Conservation (phyloP, 2,888 invertebrate genomes). For the Phyllotreta striolata region DNA sequence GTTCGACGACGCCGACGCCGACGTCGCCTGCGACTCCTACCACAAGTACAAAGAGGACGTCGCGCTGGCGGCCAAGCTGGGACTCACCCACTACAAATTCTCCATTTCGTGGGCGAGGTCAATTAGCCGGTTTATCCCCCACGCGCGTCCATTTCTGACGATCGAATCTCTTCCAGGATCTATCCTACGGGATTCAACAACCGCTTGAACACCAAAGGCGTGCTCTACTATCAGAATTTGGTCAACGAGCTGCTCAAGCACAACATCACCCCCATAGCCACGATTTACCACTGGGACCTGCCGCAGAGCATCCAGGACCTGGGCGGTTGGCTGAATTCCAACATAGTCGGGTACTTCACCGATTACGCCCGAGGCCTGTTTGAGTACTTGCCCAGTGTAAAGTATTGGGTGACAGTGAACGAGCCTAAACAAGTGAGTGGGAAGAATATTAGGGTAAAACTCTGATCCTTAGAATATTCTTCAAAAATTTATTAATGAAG, state of each 20-base stretch:
- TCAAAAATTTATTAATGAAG: too few species aligned
- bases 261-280: slow-evolving; percentile 37
- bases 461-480: background rate
- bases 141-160: background rate
- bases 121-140: background rate
- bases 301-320: slow-evolving; percentile 62
- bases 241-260: slow-evolving; percentile 25
- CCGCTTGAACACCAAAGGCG: slow-evolving; percentile 61
- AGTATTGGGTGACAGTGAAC: slow-evolving; percentile 66
- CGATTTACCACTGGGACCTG: slow-evolving; percentile 64
- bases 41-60: slow-evolving; percentile 71
- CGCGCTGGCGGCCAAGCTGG: slow-evolving; percentile 64
- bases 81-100: slow-evolving; percentile 65
- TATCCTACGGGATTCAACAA: slow-evolving; percentile 67
- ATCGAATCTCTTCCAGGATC: slow-evolving; percentile 40
- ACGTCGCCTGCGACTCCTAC: slow-evolving; percentile 73
- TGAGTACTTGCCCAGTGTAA: slow-evolving; percentile 64
- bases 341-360: slow-evolving; percentile 67
- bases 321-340: slow-evolving; percentile 72
- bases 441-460: background rate
- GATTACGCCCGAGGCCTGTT: slow-evolving; percentile 65
- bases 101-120: slow-evolving; percentile 45
- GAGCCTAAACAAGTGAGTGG: slow-evolving; percentile 58
- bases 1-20: slow-evolving; percentile 62
- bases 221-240: slow-evolving; percentile 42